These are phyloP conservation scores for Enhydra lutris DNA, from an alignment of 2,113 vertebrate genomes.

Conservation along the genomic window DNA sequence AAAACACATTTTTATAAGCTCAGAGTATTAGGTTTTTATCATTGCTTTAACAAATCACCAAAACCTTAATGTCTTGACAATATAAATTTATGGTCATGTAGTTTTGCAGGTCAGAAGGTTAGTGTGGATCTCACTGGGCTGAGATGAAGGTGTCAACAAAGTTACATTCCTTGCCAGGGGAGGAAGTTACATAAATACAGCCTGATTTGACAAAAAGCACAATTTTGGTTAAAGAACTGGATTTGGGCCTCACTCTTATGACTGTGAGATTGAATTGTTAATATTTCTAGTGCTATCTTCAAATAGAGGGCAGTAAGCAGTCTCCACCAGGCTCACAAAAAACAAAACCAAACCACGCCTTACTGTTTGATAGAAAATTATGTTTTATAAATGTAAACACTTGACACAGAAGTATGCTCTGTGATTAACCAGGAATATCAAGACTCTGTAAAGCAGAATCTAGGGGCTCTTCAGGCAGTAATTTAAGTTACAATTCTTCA, in stretches of 20 bases:
- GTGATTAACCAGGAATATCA: background rate
- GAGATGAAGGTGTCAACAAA: background rate
- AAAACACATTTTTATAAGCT: background rate
- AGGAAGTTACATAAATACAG: background rate
- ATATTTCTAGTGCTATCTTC: background rate
- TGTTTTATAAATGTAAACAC: background rate
- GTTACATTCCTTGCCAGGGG: background rate
- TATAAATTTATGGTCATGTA: background rate
- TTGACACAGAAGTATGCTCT: background rate
- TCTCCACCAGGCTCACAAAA: background rate
- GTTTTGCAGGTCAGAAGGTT: background rate
- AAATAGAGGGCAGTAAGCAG: background rate
- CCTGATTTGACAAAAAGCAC: background rate
- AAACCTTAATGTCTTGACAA: background rate
- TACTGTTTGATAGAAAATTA: background rate
- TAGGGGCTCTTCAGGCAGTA: background rate
- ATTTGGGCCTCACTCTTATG: background rate
- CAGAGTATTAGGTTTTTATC: background rate
- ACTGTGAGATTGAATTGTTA: background rate
- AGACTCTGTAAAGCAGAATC: background rate
- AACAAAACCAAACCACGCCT: background rate
- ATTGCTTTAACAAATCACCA: background rate
- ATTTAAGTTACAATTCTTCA: background rate
- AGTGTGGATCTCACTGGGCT: background rate
- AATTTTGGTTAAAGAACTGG: background rate